A percentile compares a stretch with the other conserved stretches of the same genome.
Conservation (phyloP, 1,140 invertebrate genomes). For the Neuroterus valhalla region DNA sequence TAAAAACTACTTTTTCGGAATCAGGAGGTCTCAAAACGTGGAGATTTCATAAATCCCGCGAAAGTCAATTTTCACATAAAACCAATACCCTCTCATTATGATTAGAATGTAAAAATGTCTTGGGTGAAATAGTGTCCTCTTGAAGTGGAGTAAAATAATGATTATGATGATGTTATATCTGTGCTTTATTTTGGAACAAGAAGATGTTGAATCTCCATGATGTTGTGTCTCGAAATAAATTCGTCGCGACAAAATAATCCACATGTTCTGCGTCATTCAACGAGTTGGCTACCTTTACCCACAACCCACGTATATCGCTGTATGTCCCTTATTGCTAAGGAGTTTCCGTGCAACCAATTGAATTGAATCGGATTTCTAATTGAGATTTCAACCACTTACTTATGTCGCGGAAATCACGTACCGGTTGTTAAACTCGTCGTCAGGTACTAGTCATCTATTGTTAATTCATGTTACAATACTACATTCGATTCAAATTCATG, state of each 20-base stretch:
- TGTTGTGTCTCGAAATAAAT: slow-evolving; percentile 60
- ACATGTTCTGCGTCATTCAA: slow-evolving; percentile 65
- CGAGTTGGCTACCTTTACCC: slow-evolving; percentile 48
- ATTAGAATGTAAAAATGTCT: too few species aligned
- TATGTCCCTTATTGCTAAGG: slow-evolving; percentile 40
- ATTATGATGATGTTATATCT: too few species aligned
- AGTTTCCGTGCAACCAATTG: slow-evolving; percentile 35
- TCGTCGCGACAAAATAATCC: slow-evolving; percentile 64
- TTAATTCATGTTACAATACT: slow-evolving; percentile 17
- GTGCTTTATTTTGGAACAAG: too few species aligned
- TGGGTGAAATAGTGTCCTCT: too few species aligned
- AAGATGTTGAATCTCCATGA: too few species aligned
- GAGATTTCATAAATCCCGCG: too few species aligned
- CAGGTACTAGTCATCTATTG: slow-evolving; percentile 18
- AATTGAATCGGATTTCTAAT: slow-evolving; percentile 35
- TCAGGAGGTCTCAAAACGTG: too few species aligned
- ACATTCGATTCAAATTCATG: slow-evolving; percentile 9
- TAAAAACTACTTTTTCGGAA: too few species aligned
- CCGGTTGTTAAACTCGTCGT: slow-evolving; percentile 31
- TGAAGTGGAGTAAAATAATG: too few species aligned
- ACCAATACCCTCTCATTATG: too few species aligned
- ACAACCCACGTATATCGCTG: slow-evolving; percentile 40
- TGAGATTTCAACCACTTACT: slow-evolving; percentile 34
- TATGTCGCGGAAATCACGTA: slow-evolving; percentile 26
- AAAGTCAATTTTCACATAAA: too few species aligned